These are phyloP conservation scores for Ptilonorhynchus violaceus DNA, from an alignment of 2,113 vertebrate species.

Conservation along the genomic window DNA sequence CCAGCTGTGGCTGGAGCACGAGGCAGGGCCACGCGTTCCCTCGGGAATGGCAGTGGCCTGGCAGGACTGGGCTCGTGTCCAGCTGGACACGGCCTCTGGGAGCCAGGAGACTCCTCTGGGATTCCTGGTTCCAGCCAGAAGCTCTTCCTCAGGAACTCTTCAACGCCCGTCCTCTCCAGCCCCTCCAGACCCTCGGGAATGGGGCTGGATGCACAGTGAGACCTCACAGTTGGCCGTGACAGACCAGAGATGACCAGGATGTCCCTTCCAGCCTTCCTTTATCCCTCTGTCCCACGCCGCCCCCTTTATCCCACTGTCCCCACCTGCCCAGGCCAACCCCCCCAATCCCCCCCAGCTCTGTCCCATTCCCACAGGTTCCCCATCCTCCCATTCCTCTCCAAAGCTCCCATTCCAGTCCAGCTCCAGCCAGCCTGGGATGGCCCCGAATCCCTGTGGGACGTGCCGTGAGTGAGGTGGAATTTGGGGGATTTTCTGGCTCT, in stretches of 20 bases:
- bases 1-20: neutral
- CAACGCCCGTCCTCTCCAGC: neutral
- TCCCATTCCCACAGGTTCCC: neutral
- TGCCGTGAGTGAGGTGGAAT: neutral
- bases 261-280: neutral
- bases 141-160: neutral
- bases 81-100: neutral
- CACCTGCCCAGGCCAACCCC: too few species aligned
- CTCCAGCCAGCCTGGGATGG: neutral
- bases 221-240: neutral
- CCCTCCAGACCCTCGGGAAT: neutral
- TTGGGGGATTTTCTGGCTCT: neutral
- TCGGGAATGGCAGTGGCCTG: neutral
- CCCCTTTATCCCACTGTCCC: neutral
- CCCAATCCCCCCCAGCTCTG: neutral
- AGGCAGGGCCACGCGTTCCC: neutral
- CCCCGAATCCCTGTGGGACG: neutral
- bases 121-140: neutral
- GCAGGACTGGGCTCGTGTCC: neutral
- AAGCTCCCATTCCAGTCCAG: rapidly evolving
- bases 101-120: neutral
- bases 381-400: rapidly evolving
- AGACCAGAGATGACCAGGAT: neutral
- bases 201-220: neutral
- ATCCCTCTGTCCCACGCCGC: too few species aligned